A percentile compares a stretch with the other conserved stretches of the same genome.
phyloP scores from a whole-genome alignment of 2,113 vertebrate genomes.

The Synchiropus splendidus region DNA sequence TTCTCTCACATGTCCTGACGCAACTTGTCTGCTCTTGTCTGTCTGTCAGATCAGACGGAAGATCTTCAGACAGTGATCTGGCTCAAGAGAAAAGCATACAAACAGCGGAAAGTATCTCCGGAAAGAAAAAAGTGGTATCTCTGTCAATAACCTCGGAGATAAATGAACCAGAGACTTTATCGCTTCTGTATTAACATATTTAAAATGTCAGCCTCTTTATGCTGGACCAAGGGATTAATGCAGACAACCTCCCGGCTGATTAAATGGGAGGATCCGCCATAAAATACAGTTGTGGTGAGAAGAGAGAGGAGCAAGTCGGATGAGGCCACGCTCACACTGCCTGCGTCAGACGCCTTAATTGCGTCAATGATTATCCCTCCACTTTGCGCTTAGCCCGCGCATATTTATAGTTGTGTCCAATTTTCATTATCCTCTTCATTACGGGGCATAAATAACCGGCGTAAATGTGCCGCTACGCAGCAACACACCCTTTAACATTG shows the following conservation, averaged over 20 bases:
- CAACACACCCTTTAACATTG: slow-evolving; percentile 59
- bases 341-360: slow-evolving; percentile 66
- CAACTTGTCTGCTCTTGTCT: slow-evolving; percentile 9
- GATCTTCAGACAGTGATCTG: background rate
- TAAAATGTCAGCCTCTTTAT: slow-evolving; percentile 38
- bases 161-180: slow-evolving; percentile 36
- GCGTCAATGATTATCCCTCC: slow-evolving; percentile 65
- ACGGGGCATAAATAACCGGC: slow-evolving; percentile 68
- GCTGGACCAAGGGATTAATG: slow-evolving; percentile 42
- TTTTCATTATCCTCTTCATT: slow-evolving; percentile 78
- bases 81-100: slow-evolving; percentile 21
- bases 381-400: slow-evolving; percentile 48
- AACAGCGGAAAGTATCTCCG: slow-evolving; percentile 13
- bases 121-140: slow-evolving; percentile 21
- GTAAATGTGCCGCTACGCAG: slow-evolving; percentile 63
- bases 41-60: slow-evolving; percentile 20
- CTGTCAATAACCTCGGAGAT: slow-evolving; percentile 33
- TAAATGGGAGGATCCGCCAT: slow-evolving; percentile 51
- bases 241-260: slow-evolving; percentile 28
- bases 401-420: slow-evolving; percentile 76
- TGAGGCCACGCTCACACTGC: slow-evolving; percentile 41
- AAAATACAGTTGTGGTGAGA: slow-evolving; percentile 45
- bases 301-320: slow-evolving; percentile 31
- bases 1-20: slow-evolving; percentile 24
- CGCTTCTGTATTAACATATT: slow-evolving; percentile 51